A percentile compares a stretch with the other conserved stretches of the same genome.
Evolutionary conservation across 35 echinoderm and acorn worm genomes (phyloP).

Genomic region (Patiria miniata): DNA sequence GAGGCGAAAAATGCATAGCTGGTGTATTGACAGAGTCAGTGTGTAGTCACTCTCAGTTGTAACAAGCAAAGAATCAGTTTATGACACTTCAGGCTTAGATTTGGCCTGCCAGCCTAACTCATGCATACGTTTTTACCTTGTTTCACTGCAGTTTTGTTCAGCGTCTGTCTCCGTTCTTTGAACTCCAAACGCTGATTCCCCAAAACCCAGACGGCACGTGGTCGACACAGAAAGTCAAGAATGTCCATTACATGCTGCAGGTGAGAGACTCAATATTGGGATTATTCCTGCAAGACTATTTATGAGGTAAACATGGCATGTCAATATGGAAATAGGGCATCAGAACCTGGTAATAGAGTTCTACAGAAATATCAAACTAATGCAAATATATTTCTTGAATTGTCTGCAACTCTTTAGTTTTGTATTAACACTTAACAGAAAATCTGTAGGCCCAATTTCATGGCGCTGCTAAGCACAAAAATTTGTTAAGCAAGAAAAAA

Average conservation of each 20-base stretch:
- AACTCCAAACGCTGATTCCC: slow-evolving; percentile 58
- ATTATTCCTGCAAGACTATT: background rate
- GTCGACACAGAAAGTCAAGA: slow-evolving; percentile 98
- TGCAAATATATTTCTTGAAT: background rate
- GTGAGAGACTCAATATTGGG: slow-evolving; percentile 16
- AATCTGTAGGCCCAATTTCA: too few relatives aligned
- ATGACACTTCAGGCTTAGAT: too few relatives aligned
- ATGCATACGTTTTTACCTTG: background rate
- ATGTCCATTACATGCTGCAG: slow-evolving; percentile 94
- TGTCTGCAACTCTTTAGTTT: too few relatives aligned
- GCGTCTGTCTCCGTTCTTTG: slow-evolving; percentile 89
- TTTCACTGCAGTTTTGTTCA: slow-evolving; percentile 74
- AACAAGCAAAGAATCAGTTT: too few relatives aligned
- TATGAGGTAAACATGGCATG: background rate
- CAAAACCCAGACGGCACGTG: slow-evolving; percentile 55
- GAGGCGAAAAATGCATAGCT: too few relatives aligned
- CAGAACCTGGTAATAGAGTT: background rate
- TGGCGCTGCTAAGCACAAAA: too few relatives aligned
- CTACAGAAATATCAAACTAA: background rate
- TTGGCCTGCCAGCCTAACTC: too few relatives aligned
- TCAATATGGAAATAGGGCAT: background rate
- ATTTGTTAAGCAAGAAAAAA: too few relatives aligned
- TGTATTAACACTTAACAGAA: too few relatives aligned
- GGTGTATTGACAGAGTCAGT: too few relatives aligned
- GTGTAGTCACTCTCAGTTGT: too few relatives aligned